Conservation (phyloP, 2,888 invertebrate genomes). For the Drosophila greeni region DNA sequence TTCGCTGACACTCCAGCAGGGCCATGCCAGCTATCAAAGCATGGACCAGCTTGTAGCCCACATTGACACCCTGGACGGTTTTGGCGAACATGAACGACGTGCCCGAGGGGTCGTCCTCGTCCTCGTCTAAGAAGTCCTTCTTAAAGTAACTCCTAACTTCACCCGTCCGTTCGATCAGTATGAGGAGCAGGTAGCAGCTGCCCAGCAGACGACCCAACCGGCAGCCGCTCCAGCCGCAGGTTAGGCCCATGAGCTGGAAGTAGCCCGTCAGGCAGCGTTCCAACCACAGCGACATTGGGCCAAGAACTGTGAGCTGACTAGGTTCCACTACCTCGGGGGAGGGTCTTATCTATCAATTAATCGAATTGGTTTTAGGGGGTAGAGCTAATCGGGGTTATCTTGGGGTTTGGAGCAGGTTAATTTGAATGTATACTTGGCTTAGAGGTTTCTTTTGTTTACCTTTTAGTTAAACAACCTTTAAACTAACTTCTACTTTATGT, state of each 20-base stretch:
- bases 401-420: background rate
- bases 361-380: constrained; percentile 33
- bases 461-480: too few species aligned
- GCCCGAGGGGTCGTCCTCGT: background rate
- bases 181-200: constrained; percentile 33
- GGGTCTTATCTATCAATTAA: constrained; percentile 43
- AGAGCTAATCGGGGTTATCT: background rate
- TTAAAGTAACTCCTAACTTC: constrained; percentile 26
- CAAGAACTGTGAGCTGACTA: background rate
- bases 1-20: constrained; percentile 37
- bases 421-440: too few species aligned
- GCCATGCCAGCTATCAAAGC: constrained; percentile 43
- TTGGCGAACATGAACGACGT: constrained; percentile 11
- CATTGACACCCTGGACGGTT: constrained; percentile 35
- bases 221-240: constrained; percentile 40
- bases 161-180: constrained; percentile 27
- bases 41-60: constrained; percentile 48
- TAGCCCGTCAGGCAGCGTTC: constrained; percentile 45
- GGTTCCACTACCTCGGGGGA: too few species aligned
- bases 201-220: constrained; percentile 31
- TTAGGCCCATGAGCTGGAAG: constrained; percentile 56
- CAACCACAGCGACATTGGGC: constrained; percentile 25
- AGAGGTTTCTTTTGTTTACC: too few species aligned
- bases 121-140: background rate
- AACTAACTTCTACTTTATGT: background rate